Conservation (phyloP, 2,888 invertebrate genomes). For the Argyresthia goedartella region DNA sequence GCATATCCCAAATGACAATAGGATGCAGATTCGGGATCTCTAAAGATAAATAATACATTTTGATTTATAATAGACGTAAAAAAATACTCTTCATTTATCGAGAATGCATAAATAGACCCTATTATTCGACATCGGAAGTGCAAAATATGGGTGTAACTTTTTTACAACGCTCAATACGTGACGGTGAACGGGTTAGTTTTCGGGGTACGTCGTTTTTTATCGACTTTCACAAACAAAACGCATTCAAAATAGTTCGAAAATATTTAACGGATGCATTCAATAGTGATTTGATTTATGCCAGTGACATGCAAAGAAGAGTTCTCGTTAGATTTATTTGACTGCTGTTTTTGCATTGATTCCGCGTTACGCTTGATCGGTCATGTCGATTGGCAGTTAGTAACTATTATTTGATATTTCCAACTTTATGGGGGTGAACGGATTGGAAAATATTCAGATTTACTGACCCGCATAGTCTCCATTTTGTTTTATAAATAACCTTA, state of each 20-base stretch:
- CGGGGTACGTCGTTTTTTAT: conserved; percentile 48
- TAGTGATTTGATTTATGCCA: conserved; percentile 69
- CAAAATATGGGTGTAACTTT: conserved; percentile 71
- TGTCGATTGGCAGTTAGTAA: conserved; percentile 64
- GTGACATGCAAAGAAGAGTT: conserved; percentile 66
- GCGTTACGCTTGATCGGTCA: conserved; percentile 62
- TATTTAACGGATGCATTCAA: conserved; percentile 68
- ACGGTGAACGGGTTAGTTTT: conserved; percentile 65
- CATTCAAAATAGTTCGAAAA: conserved; percentile 69
- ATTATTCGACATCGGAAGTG: conserved; percentile 67
- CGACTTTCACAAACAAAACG: conserved; percentile 28
- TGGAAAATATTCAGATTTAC: conserved; percentile 14
- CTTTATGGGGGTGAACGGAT: conserved; percentile 23
- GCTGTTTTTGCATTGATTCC: conserved; percentile 60
- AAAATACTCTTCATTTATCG: conserved; percentile 69
- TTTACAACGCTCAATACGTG: conserved; percentile 59
- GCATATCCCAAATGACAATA: conserved; percentile 65
- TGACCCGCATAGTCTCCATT: conserved; percentile 15
- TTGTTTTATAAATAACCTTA: background rate
- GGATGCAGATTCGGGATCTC: conserved; percentile 69
- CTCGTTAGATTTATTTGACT: conserved; percentile 70
- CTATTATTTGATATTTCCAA: conserved; percentile 35
- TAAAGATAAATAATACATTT: conserved; percentile 71
- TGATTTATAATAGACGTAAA: conserved; percentile 69
- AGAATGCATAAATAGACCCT: conserved; percentile 70